phyloP scores from a whole-genome alignment of 2,797 vertebrate species.

The Oreochromis mossambicus region DNA sequence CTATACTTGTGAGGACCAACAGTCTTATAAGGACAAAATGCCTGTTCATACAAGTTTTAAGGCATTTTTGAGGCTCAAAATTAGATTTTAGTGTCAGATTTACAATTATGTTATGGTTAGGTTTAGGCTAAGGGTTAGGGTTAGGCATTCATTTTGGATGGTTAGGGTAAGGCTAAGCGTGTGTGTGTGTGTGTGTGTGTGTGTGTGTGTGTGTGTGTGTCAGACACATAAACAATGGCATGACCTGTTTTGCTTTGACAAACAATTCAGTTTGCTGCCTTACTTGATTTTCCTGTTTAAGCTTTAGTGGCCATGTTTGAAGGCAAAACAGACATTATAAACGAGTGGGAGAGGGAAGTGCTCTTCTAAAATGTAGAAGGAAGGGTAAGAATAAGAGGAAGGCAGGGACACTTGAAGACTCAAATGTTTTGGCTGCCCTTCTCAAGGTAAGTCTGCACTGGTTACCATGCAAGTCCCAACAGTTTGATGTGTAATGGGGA shows the following conservation, averaged over 20 bases:
- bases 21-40: neutral
- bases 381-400: neutral
- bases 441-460: slow-evolving; percentile 24
- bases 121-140: neutral
- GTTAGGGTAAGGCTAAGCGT: neutral
- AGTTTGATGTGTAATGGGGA: neutral
- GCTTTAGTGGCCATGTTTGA: neutral
- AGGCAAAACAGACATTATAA: neutral
- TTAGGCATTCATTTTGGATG: neutral
- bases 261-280: neutral
- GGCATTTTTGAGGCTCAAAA: neutral
- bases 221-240: neutral
- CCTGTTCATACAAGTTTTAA: neutral
- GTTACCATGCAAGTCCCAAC: neutral
- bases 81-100: neutral
- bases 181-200: neutral
- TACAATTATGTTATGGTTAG: neutral
- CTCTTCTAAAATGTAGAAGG: neutral
- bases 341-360: neutral
- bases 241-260: slow-evolving; percentile 24
- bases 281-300: slow-evolving; percentile 55
- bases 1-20: neutral
- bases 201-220: neutral
- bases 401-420: neutral
- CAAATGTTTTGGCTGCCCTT: neutral